Evolutionary conservation across 2,888 invertebrate species (phyloP), one percentile per base, ranked within the genome.

Genomic region (Phaedon cochleariae): DNA sequence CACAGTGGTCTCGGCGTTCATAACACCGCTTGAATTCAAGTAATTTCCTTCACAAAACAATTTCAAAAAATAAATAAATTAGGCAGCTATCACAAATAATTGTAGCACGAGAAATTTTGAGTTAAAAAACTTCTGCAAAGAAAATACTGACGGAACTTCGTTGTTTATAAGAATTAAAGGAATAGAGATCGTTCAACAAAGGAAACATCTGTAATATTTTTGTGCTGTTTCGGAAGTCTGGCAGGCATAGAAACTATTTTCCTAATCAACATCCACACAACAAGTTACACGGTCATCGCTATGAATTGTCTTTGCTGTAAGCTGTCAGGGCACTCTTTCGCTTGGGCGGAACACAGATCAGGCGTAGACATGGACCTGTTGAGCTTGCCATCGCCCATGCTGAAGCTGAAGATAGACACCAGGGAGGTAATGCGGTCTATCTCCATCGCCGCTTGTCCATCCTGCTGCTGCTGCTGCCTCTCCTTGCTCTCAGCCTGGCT

Each of bases 381-480:
- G 69, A 83, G 77, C 73, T 82, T 81, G 5, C 70, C 70, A 34
- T 75, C 77, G 17, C 73, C 76, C 79, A 83, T 84, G 59, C 86
- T 86, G 75, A 88, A 87, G 76, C 87, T 87, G 79, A 87, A 87
- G 74, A 87, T 87, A 55, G 87, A 87, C 69, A 87, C 87, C 68
- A 88, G 77, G 65, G 86, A 87, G 45, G 87, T 87, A 69, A 88
- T 86, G 70, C 87, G 82, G 78, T 88, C 87, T 71, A 87, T 86
- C 79, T 87, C 87, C 87, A 87, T 87, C 10, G 84, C 82, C 3
- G 83, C 81, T 17, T 79, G 74, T 22, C 73, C 70, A 51, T 74
- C 68, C 37, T 58, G 34, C 52, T 48, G 48, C 53, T 51, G 46
- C 21, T 58, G 1, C 52, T 18, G 59, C 31, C 46, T 46, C 64